Conservation (phyloP, 2,113 vertebrate species). For the Sinocyclocheilus anshuiensis region DNA sequence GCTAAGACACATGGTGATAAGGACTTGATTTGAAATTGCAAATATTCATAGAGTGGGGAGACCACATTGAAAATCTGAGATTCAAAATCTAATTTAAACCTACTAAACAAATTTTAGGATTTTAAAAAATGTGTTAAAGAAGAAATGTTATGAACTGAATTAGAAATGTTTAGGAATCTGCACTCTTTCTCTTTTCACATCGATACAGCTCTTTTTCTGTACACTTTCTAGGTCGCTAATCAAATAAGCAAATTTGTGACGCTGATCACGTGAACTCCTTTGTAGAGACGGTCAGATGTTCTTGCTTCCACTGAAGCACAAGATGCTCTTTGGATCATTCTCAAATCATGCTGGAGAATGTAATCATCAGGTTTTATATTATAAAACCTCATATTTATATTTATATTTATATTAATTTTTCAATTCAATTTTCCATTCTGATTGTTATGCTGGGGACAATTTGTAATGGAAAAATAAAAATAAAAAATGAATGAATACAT, state of each 20-base stretch:
- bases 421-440: not conserved
- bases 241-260: too few species aligned
- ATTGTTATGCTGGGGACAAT: not conserved
- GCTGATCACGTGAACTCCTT: too few species aligned
- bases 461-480: not conserved
- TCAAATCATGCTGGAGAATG: not conserved
- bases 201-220: too few species aligned
- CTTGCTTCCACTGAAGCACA: too few species aligned
- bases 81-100: not conserved
- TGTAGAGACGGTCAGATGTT: too few species aligned
- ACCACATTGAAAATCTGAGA: not conserved
- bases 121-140: not conserved
- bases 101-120: not conserved
- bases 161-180: too few species aligned
- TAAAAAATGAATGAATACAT: not conserved
- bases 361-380: not conserved
- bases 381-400: too few species aligned
- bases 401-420: not conserved
- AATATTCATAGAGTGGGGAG: not conserved
- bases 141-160: too few species aligned
- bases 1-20: not conserved
- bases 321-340: too few species aligned
- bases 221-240: too few species aligned
- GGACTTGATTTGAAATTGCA: conserved; percentile 38
- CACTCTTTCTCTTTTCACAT: too few species aligned